Evolutionary conservation across 2,797 vertebrate species (phyloP), one percentile per base, ranked within the genome.

Genomic region (Steatocranus sp.): DNA sequence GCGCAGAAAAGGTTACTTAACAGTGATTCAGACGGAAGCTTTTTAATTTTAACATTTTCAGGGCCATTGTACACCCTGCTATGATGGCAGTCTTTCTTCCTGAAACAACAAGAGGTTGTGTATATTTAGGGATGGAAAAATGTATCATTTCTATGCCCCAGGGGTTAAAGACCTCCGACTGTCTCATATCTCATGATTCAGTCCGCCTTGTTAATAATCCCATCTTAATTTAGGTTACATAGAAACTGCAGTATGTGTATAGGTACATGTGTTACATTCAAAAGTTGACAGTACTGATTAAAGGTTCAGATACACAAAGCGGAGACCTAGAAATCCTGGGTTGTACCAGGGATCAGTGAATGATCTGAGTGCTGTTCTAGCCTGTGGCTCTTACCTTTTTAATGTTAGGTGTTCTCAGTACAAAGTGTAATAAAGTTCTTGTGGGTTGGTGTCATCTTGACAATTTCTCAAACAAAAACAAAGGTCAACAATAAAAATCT

Each of bases 91-190:
- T 54, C 14, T 87, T 88, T 86, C 68, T 63, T 61, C 12, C 17
- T 83, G 76, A 70, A 53, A 10, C 63, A 20, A 78, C 7, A 48
- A 75, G 50, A 63, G 50, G 18, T 80, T 66, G 73, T 41, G 70
- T 80, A 14, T 83, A 79, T 74, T 38, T 25, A 78, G 46, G 32
- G 49, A 80, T 89, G 89, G 89, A 92, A 93, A 87, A 88, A 80
- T 7, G 50, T 14, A 87, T 86, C 41, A 86, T 68, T 54, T 54
- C 10, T 10, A 25, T 54, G 76, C 87, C 85, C 79, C 46, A 83
- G 83, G 83, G 80, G 36, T 86, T 87, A 86, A 86, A 86, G 79
- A 86, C 85, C 76, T 83, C 38, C 8, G 34, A 58, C 8, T 79
- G 87, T 89, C 78, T 84, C 38, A 7, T 80, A 46, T 84, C 77